Evolutionary conservation across 37 sponge, comb jelly and placozoan species (phyloP).

Genomic region (Cliona cf. orientalis): DNA sequence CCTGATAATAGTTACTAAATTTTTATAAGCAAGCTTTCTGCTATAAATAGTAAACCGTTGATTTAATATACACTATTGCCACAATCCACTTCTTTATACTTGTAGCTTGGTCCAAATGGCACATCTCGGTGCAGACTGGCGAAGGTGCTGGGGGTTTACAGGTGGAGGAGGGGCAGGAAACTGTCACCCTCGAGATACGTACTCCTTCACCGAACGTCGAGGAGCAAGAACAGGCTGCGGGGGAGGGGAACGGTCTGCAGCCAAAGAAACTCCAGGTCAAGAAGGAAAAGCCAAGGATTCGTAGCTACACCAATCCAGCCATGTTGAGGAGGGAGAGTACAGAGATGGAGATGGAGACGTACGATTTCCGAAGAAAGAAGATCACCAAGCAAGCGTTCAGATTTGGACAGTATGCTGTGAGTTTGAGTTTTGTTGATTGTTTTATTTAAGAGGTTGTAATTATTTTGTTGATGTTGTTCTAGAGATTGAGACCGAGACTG

Average conservation of each 20-base stretch:
- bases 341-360: slow-evolving; percentile 4
- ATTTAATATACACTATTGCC: too few relatives aligned
- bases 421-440: too few relatives aligned
- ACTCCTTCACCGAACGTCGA: neutral
- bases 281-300: neutral
- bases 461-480: too few relatives aligned
- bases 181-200: neutral
- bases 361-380: neutral
- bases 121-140: neutral
- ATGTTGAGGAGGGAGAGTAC: slow-evolving; percentile 36
- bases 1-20: too few relatives aligned
- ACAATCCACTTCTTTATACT: neutral
- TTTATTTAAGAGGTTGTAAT: too few relatives aligned
- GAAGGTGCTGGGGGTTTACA: neutral
- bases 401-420: neutral
- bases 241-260: neutral
- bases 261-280: neutral
- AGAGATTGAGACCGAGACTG: too few relatives aligned
- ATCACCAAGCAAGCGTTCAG: neutral
- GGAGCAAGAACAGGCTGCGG: neutral
- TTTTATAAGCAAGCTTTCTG: too few relatives aligned
- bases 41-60: too few relatives aligned
- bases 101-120: slow-evolving; percentile 19
- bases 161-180: neutral
- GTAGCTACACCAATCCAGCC: neutral